Base-by-base conservation (phyloP, 1,140 invertebrate genomes). In the Calliopsis andreniformis region DNA sequence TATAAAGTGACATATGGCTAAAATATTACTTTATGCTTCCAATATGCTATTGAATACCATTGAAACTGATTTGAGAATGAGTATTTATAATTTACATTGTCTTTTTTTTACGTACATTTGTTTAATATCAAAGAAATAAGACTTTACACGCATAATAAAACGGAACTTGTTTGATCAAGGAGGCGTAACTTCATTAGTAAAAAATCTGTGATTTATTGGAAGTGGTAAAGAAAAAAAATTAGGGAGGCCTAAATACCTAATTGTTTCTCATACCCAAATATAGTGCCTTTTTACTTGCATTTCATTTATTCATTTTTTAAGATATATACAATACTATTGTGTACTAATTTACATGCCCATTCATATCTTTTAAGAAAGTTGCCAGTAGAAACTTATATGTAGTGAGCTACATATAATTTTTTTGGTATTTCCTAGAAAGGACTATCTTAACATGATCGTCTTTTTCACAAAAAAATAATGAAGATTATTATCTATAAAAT, bases 261-360 rank as follows among this genome's bases (percentile, higher is more conserved):
- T 84, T 84, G 64, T 78, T 84, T 84, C 69, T 58, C 71, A 80
- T 66, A 78, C 73, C 78, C 78, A 76, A 47, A 84, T 80, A 84
- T 83, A 84, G 83, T 84, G 83, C 83, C 83, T 84, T 84, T 84
- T 84, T 80, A 84, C 82, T 84, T 84, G 67, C 78, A 83, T 61
- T 84, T 83, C 68, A 83, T 78, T 84, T 84, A 58, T 76, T 80
- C 56, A 80, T 77, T 82, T 77, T 63, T 71, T 25, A 69, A 80
- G 45, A 45, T 75, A 68, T 79, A 39, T 5, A 79, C 53, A 79
- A 35, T 83, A 83, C 28, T 69, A 72, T 68, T 61, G 47, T 70
- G 42, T 53, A 76, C 47, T 58, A 70, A 63, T 71, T 78, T 77
- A 77, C 25, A 79, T 56, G 32, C 69, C 70, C 68, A 83, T 71